Base-by-base conservation (phyloP, 2,113 vertebrate genomes). In the Xiphias gladius region DNA sequence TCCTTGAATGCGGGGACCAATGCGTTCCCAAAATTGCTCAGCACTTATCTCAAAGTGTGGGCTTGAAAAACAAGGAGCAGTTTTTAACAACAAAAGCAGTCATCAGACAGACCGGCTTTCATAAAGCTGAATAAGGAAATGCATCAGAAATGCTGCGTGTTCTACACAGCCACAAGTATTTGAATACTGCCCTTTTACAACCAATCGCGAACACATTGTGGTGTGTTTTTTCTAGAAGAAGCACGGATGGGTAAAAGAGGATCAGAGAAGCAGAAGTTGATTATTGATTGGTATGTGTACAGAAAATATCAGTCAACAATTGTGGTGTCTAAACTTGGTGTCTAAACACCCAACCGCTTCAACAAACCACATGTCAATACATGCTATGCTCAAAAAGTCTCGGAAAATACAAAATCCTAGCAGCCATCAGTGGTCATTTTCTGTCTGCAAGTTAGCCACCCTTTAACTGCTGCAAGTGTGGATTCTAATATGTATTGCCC, bases 41-140 rank as follows among this genome's bases (percentile, higher is more conserved):
- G 61, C 77, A 85, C 80, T 88, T 88, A 79, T 85, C 80, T 83
- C 76, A 81, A 81, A 85, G 26, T n/a, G 48, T 43, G 39, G 59
- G 71, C 81, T 85, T 78, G 12, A 67, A 77, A 57, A 57, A 57
- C 73, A 86, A 88, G 77, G 55, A 28, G 32, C 48, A 1, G 17
- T 46, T 85, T 80, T 48, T 46, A 17, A 48, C 83, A 80, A 86
- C 69, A 88, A 77, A 83, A 63, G 70, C 77, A 57, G 17, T 62
- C 65, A 61, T 87, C 84, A 75, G 28, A 32, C 70, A 16, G 70
- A 26, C 43, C 12, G 59, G 58, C 80, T 79, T 85, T 80, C 13
- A 55, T 54, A 16, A 65, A 68, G 61, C 28, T 67, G 75, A 80
- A 80, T 14, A 74, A 39, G 24, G 77, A 69, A 89, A 71, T 26